Evolutionary conservation across 37 sponge, comb jelly and placozoan species (phyloP).

Genomic region (Beroe forskalii): DNA sequence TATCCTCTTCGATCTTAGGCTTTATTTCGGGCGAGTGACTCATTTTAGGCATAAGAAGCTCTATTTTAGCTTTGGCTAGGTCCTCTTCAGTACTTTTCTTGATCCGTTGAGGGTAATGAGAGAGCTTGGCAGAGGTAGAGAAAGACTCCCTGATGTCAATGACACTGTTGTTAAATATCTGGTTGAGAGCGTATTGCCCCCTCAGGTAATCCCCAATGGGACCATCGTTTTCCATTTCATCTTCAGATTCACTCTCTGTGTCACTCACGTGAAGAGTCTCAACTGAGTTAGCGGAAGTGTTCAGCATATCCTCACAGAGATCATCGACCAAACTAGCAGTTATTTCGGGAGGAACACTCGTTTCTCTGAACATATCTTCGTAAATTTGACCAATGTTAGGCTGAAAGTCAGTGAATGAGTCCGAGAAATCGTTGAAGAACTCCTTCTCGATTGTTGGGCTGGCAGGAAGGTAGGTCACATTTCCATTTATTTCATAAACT

Average conservation of each 20-base stretch:
- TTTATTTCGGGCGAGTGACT: neutral
- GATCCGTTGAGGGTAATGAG: neutral
- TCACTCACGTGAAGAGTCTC: slow-evolving; percentile 60
- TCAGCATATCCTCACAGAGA: slow-evolving; percentile 41
- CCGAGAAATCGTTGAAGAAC: neutral
- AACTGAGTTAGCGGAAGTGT: slow-evolving; percentile 6
- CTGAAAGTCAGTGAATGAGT: neutral
- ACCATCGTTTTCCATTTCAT: neutral
- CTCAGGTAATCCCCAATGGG: slow-evolving; percentile 21
- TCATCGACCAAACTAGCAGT: neutral
- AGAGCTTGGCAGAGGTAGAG: neutral
- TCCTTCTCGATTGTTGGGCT: neutral
- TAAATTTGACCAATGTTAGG: neutral
- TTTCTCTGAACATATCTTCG: slow-evolving; percentile 49
- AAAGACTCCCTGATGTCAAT: neutral
- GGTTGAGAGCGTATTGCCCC: slow-evolving; percentile 29
- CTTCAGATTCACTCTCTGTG: slow-evolving; percentile 3
- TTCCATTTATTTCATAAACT: slow-evolving; percentile 15
- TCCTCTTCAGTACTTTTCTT: slow-evolving; percentile 21
- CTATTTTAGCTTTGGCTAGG: neutral
- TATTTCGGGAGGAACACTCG: neutral
- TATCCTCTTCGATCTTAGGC: neutral
- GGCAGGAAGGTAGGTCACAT: neutral
- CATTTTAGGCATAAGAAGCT: neutral
- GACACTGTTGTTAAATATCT: slow-evolving; percentile 3